Percentiles rank a stretch among this genome's conserved stretches.
Conservation (phyloP, 2,888 invertebrate genomes). For the Himalopsyche anomala region DNA sequence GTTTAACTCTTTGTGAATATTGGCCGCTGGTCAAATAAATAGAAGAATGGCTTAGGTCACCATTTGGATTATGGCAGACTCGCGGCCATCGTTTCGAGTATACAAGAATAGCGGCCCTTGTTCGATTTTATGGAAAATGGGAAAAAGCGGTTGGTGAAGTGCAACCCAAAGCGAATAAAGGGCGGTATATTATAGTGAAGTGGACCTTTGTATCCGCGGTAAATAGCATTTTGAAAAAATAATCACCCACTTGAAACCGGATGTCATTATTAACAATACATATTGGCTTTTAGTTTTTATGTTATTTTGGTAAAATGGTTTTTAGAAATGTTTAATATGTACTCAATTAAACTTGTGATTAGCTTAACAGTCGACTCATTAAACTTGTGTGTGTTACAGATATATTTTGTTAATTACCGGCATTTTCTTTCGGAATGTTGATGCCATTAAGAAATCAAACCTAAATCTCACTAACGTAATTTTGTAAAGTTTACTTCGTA, state of each 20-base stretch:
- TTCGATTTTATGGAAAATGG: slow-evolving; percentile 42
- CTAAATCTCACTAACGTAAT: too few species aligned
- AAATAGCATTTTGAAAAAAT: slow-evolving; percentile 35
- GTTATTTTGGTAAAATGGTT: too few species aligned
- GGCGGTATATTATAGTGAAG: not conserved
- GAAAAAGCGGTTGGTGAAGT: slow-evolving; percentile 36
- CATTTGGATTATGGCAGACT: slow-evolving; percentile 8
- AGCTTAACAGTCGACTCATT: too few species aligned
- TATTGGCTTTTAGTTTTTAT: too few species aligned
- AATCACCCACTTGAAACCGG: not conserved
- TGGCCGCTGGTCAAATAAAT: slow-evolving; percentile 6
- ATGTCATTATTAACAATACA: not conserved
- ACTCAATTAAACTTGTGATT: too few species aligned
- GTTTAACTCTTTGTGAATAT: not conserved
- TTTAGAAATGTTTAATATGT: too few species aligned
- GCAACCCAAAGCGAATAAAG: slow-evolving; percentile 38
- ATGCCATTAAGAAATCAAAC: too few species aligned
- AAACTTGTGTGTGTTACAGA: too few species aligned
- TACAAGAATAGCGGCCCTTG: slow-evolving; percentile 14
- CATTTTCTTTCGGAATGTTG: too few species aligned
- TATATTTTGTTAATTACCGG: too few species aligned
- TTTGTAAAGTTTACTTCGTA: too few species aligned
- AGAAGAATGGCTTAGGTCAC: not conserved
- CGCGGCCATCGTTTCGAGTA: slow-evolving; percentile 30
- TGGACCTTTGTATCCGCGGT: not conserved